A percentile compares a stretch with the other conserved stretches of the same genome.
phyloP scores from a whole-genome alignment of 2,113 vertebrate genomes.

The Gorsachius goisagi region DNA sequence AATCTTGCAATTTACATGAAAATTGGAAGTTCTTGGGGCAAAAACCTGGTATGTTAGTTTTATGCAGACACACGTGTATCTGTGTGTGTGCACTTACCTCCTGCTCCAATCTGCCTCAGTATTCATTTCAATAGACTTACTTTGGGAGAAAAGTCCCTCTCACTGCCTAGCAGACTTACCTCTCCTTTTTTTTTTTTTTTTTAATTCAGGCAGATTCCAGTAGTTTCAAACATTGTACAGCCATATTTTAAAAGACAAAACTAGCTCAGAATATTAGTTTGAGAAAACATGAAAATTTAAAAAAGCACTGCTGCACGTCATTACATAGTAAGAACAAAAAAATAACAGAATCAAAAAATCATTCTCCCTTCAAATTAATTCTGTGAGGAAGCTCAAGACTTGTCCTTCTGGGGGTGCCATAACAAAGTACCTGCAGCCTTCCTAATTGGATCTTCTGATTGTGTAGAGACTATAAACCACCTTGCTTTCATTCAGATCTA shows the following conservation, averaged over 20 bases:
- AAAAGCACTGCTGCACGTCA: neutral
- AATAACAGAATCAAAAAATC: neutral
- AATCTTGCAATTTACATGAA: neutral
- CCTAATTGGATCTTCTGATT: neutral
- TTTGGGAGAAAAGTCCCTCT: neutral
- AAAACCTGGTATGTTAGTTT: neutral
- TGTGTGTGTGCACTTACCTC: neutral
- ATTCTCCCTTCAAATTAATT: neutral
- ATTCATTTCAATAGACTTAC: neutral
- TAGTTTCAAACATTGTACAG: neutral
- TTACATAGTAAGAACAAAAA: neutral
- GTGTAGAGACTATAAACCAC: neutral
- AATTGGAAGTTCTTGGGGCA: neutral
- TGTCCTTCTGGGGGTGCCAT: neutral
- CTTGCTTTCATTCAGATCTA: neutral
- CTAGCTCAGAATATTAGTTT: neutral
- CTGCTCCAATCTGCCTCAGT: neutral
- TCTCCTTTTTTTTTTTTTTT: neutral
- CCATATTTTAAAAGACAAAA: neutral
- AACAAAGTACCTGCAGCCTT: neutral
- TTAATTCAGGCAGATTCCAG: neutral
- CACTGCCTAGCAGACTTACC: neutral
- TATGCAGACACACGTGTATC: accelerated
- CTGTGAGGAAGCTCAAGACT: neutral
- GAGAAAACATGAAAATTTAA: neutral